Base-by-base conservation (phyloP, 1,140 invertebrate species). In the Physella acuta region DNA sequence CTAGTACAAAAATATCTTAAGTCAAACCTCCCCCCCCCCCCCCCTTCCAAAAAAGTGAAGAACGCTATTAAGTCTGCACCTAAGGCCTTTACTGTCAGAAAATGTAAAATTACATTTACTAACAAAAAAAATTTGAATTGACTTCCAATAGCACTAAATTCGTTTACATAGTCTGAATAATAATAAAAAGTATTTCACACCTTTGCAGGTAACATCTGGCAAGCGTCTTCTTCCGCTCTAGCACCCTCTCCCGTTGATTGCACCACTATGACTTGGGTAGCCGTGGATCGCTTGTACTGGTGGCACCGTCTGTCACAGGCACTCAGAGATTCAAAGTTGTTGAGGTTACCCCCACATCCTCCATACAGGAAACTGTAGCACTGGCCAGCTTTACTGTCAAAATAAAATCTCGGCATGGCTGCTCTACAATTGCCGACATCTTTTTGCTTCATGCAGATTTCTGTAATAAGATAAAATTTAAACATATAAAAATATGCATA, bases 281-380 rank as follows among this genome's bases (percentile, higher is more conserved):
- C 36, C 11, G 16, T 17, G 24, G 26, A n/a, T 2, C 26, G 36
- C 1, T 28, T 67, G 60, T 64, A 58, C n/a, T 37, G 31, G 17
- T 28, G 34, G 44, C 78, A 81, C 31, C 68, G 67, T 31, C 34
- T 14, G 62, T 76, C 64, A 67, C 80, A 81, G 0, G 64, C 71
- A 20, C 68, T 24, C 33, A 74, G 62, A 28, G 73, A 71, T 24
- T 59, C 72, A 63, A 89, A 89, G 73, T 88, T 89, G 79, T 89
- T 89, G 28, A 84, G 81, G 78, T 88, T 89, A 53, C 87, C 88
- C n/a, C 79, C 78, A 73, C 88, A 90, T 39, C 88, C 88, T 26
- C 88, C 88, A 76, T 87, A 89, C 34, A 82, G 79, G 77, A 89
- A 89, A 59, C 84, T 76, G 68, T 87, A 80, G 75, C 88, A 89